Evolutionary conservation across 2,113 vertebrate species (phyloP), one percentile per base, ranked within the genome.

Genomic region (Hirundichthys speculiger): DNA sequence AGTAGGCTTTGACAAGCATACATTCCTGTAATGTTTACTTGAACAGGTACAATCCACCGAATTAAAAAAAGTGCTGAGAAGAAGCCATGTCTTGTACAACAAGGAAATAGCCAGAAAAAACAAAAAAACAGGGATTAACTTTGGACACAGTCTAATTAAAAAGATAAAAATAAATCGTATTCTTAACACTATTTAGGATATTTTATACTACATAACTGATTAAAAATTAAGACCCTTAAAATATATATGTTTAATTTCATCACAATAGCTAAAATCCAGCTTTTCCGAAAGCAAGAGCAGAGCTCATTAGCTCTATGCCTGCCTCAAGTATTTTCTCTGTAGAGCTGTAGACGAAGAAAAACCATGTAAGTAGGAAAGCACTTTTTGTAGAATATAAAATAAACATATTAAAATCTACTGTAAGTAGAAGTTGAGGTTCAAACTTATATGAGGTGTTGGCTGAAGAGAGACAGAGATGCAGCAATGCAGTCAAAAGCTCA

Each of bases 381-480:
- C 60, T 47, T 59, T 54, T 39, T 38, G 39, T 53, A 18, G 21
- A 69, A 66, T 55, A 66, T 73, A 77, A 65, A 83, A 66, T 73
- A 77, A 65, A 83, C 50, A 63, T 58, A 50, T 20, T 81, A 63
- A 73, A 80, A 67, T 64, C 24, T 54, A 80, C 20, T 69, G 75
- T 79, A 83, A 87, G 69, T 72, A 60, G 20, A 84, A 68, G 52
- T 39, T 25, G 3, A 20, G 58, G 54, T 70, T 53, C 48, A 59
- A 71, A 66, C 22, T 73, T 86, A 84, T 75, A 89, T 73, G 82
- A 90, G 68, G 77, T 90, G 86, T 74, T 62, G 50, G 50, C 60
- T 69, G 64, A 83, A 87, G 80, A 66, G 83, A 79, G 70, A 69
- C 75, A 70, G 67, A 52, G 19, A 66, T 46, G 53, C 43, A 55